Base-by-base conservation (phyloP, 2,888 invertebrate genomes). In the Spisula subtruncata region DNA sequence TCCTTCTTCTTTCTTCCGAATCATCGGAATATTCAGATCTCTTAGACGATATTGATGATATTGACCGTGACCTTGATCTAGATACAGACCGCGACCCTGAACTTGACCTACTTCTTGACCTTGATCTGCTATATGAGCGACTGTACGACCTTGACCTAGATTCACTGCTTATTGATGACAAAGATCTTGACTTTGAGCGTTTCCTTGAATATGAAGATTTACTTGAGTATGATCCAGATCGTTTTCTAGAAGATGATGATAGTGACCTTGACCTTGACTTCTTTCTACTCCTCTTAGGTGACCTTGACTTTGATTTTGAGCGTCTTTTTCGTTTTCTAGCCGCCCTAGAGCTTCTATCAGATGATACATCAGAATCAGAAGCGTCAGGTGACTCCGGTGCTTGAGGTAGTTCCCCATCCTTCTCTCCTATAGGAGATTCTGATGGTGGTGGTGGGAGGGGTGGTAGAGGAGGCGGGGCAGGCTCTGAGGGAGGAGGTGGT, bases 121-220 rank as follows among this genome's bases (percentile, higher is more conserved):
- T 89, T 41, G 91, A 90, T 56, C 91, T 88, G 41, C 86, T 86
- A 10, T 86, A 83, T 87, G 87, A 87, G n/a, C 86, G 84, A 46
- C 89, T 82, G 18, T 71, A 66, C 10, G 86, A 89, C 8, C 82
- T 66, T 83, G 91, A 91, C 56, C 88, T 87, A 20, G 92, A 92
- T 51, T 92, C 92, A 87, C 91, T 91, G 84, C 92, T 92, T 41
- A 92, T 92, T 0, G 92, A 90, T 14, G 91, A 92, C 51, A 92
- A 84, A 35, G 92, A 90, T 51, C 87, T 81, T 66, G 86, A 90
- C 41, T 87, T 87, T 60, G 84, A 84, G 48, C 71, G 32, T 75
- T 85, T 85, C 48, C 83, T 86, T 25, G 91, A 91, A 80, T 89
- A 84, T 35, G 90, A 84, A 16, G 89, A 90, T 29, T 71, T 81